Conservation (phyloP, 2,113 vertebrate species). For the Lampris megalopsis region DNA sequence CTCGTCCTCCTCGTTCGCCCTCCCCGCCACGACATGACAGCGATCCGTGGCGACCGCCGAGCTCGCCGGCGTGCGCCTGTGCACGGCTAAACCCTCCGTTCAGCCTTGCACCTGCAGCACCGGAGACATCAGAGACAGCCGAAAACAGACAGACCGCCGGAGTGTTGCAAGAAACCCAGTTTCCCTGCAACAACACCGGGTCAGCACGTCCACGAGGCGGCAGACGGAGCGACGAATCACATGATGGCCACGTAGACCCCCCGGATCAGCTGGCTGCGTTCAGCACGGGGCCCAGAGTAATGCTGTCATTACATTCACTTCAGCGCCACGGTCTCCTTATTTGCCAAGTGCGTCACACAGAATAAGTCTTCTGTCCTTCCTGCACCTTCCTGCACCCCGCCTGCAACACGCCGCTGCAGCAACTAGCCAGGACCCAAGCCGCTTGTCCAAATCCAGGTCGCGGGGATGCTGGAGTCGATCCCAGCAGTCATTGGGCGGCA, state of each 20-base stretch:
- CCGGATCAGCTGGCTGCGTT: constrained; percentile 1
- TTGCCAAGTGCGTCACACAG: constrained; percentile 7
- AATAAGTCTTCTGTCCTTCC: not conserved
- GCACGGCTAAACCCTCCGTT: constrained; percentile 49
- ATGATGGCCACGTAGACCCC: too few species aligned
- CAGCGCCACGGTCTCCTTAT: constrained; percentile 32
- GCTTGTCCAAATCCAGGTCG: too few species aligned
- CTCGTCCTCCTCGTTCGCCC: constrained; percentile 60
- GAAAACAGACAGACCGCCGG: constrained; percentile 17
- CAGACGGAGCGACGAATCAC: not conserved
- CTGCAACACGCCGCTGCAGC: too few species aligned
- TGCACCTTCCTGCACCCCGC: too few species aligned
- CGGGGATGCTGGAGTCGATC: too few species aligned
- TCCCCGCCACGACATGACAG: constrained; percentile 60
- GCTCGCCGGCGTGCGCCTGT: constrained; percentile 58
- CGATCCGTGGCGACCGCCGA: constrained; percentile 59
- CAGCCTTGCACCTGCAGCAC: constrained; percentile 30
- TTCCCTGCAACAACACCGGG: constrained; percentile 21
- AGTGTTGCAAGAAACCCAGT: constrained; percentile 9
- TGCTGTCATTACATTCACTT: constrained; percentile 23
- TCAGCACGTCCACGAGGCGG: not conserved
- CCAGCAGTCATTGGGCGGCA: too few species aligned
- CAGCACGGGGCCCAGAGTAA: constrained; percentile 4
- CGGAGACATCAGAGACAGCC: constrained; percentile 35
- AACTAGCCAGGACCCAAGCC: too few species aligned